A percentile compares a stretch with the other conserved stretches of the same genome.
Conservation (phyloP, 2,888 invertebrate species). For the Drosophila paramelanica region DNA sequence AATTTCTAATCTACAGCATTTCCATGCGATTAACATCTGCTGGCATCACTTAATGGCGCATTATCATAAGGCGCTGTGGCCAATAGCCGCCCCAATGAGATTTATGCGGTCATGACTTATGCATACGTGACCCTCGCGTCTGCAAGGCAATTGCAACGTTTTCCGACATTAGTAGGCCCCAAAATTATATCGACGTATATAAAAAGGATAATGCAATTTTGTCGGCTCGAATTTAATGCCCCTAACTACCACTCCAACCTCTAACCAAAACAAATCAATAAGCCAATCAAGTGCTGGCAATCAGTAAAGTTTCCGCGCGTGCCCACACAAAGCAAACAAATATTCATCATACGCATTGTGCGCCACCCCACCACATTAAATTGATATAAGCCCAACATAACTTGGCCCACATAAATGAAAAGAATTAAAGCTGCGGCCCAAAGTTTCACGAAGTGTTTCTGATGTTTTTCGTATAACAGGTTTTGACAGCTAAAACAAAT, state of each 20-base stretch:
- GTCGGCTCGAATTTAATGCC: conserved; percentile 10
- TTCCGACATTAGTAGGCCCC: conserved; percentile 7
- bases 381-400: conserved; percentile 45
- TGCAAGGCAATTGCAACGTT: conserved; percentile 31
- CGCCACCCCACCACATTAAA: conserved; percentile 46
- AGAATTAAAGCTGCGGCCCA: conserved; percentile 3
- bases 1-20: conserved; percentile 79
- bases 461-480: not conserved
- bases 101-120: conserved; percentile 40
- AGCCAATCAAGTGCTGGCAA: conserved; percentile 67
- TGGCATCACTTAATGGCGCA: conserved; percentile 68
- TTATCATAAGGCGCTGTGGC: conserved; percentile 51
- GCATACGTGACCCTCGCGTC: conserved; percentile 39
- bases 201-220: conserved; percentile 52
- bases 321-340: conserved; percentile 46
- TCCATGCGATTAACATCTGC: conserved; percentile 79
- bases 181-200: not conserved
- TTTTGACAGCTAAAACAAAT: not conserved
- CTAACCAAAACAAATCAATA: conserved; percentile 64
- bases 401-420: not conserved
- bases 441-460: not conserved
- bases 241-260: not conserved
- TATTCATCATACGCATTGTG: conserved; percentile 55
- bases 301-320: conserved; percentile 60
- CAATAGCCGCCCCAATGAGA: conserved; percentile 46